These are phyloP conservation scores for Drosophila nigritarsus DNA, from an alignment of 2,888 invertebrate genomes.

Conservation along the genomic window DNA sequence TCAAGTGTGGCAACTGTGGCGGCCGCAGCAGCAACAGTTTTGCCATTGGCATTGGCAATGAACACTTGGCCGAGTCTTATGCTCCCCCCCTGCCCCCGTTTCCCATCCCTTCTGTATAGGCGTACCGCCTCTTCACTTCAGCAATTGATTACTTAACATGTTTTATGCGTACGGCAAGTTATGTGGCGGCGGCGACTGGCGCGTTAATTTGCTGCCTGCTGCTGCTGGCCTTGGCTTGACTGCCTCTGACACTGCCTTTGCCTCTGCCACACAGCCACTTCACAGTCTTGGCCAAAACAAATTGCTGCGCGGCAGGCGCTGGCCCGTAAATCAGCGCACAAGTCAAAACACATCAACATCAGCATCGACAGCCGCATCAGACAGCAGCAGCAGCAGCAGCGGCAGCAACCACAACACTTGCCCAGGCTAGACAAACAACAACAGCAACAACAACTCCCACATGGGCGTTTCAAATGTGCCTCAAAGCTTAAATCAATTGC, in stretches of 20 bases:
- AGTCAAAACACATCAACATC: slow-evolving; percentile 76
- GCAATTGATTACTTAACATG: slow-evolving; percentile 84
- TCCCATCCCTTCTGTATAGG: background rate
- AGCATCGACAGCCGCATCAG: slow-evolving; percentile 46
- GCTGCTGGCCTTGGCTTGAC: slow-evolving; percentile 28
- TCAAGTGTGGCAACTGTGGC: slow-evolving; percentile 58
- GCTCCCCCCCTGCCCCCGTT: background rate
- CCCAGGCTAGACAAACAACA: slow-evolving; percentile 11
- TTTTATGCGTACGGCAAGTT: slow-evolving; percentile 78
- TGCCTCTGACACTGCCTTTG: slow-evolving; percentile 19
- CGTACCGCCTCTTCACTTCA: slow-evolving; percentile 34
- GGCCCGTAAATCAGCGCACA: slow-evolving; percentile 75
- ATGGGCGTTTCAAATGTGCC: slow-evolving; percentile 59
- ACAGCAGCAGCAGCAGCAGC: slow-evolving; percentile 32
- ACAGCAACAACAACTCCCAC: slow-evolving; percentile 47
- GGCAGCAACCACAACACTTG: slow-evolving; percentile 16
- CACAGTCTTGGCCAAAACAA: slow-evolving; percentile 64
- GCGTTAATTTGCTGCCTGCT: slow-evolving; percentile 67
- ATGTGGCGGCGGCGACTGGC: slow-evolving; percentile 76
- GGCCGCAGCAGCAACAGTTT: slow-evolving; percentile 25
- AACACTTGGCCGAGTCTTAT: slow-evolving; percentile 54
- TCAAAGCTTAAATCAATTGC: slow-evolving; percentile 40
- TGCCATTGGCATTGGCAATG: slow-evolving; percentile 72
- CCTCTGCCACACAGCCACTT: slow-evolving; percentile 7
- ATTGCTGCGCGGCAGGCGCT: slow-evolving; percentile 73